Conservation (phyloP, 2,888 invertebrate genomes). For the Dynastes hyllus region DNA sequence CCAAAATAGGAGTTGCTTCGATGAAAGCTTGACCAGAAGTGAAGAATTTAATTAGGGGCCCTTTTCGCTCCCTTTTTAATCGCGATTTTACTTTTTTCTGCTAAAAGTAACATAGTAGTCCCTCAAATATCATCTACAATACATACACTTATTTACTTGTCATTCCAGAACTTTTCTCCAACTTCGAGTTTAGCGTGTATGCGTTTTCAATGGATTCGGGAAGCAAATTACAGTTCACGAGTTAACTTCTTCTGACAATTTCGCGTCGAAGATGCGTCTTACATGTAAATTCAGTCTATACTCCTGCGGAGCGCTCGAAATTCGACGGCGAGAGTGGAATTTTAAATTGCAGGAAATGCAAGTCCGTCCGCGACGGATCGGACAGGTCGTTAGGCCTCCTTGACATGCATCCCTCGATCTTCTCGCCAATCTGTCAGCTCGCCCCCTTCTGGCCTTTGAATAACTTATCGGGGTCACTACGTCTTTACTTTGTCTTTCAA, state of each 20-base stretch:
- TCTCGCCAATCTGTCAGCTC: constrained; percentile 63
- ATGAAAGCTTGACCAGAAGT: too few species aligned
- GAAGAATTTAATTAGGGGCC: too few species aligned
- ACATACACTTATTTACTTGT: background rate
- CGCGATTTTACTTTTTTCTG: too few species aligned
- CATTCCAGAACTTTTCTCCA: background rate
- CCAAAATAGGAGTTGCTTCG: too few species aligned
- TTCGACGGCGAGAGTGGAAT: constrained; percentile 44
- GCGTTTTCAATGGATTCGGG: background rate
- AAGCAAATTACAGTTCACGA: constrained; percentile 35
- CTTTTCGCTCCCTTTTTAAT: too few species aligned
- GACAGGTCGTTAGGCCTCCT: constrained; percentile 56
- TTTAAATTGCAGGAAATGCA: constrained; percentile 45
- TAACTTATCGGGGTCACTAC: constrained; percentile 58
- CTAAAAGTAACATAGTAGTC: too few species aligned
- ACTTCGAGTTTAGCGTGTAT: background rate
- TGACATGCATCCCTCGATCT: constrained; percentile 60
- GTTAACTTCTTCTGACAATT: constrained; percentile 27
- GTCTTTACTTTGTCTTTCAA: constrained; percentile 53
- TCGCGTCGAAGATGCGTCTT: constrained; percentile 12
- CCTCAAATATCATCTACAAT: too few species aligned
- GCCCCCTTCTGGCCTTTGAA: constrained; percentile 58
- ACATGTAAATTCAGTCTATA: constrained; percentile 36
- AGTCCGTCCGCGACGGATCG: constrained; percentile 49
- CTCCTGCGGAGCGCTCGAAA: constrained; percentile 16